Evolutionary conservation across 2,113 vertebrate species (phyloP).

Genomic region (Euleptes europaea): DNA sequence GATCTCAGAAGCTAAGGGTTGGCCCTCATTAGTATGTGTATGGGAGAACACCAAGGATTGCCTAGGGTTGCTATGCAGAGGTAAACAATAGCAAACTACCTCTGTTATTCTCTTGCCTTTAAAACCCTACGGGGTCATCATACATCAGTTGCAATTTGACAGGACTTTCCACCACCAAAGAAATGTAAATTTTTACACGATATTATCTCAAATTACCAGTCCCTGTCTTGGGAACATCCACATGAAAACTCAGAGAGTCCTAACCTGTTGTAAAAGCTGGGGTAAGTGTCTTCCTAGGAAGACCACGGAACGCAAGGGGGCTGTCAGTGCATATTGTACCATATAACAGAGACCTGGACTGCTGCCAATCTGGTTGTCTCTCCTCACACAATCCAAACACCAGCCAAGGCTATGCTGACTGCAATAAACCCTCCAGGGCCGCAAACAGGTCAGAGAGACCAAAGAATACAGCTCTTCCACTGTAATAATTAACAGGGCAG

Average conservation of each 20-base stretch:
- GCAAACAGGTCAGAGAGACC: slow-evolving; percentile 69
- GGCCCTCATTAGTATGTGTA: too few relatives aligned
- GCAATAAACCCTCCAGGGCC: slow-evolving; percentile 67
- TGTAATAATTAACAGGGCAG: slow-evolving; percentile 77
- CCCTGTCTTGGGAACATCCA: background rate
- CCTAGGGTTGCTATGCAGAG: too few relatives aligned
- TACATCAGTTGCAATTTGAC: too few relatives aligned
- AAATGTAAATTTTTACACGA: background rate
- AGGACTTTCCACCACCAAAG: too few relatives aligned
- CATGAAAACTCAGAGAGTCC: background rate
- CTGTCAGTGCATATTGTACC: background rate
- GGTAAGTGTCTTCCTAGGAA: slow-evolving; percentile 57
- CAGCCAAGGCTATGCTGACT: slow-evolving; percentile 65
- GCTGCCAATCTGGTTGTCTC: slow-evolving; percentile 59
- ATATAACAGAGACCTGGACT: slow-evolving; percentile 33
- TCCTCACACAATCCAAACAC: slow-evolving; percentile 67
- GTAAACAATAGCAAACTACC: too few relatives aligned
- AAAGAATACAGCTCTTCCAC: slow-evolving; percentile 43
- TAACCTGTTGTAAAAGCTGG: slow-evolving; percentile 35
- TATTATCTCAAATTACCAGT: background rate
- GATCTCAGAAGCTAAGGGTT: too few relatives aligned
- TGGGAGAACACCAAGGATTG: too few relatives aligned
- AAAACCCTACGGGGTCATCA: background rate
- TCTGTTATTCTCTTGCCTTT: too few relatives aligned
- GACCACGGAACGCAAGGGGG: background rate